These are phyloP conservation scores for Belonocnema kinseyi DNA, from an alignment of 1,140 invertebrate species.

Conservation along the genomic window DNA sequence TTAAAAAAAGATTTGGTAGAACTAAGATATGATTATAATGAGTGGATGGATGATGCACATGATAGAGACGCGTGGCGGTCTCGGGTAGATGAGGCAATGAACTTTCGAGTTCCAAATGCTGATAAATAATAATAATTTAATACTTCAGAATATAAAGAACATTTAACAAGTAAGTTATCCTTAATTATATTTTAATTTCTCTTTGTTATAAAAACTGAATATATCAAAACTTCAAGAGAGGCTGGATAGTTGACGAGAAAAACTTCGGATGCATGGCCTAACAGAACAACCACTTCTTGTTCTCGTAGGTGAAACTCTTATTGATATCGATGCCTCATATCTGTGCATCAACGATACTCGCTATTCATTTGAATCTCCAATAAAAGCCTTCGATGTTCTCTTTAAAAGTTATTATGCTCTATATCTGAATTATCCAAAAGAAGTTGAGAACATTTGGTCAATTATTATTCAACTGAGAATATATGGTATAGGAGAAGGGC, in stretches of 20 bases:
- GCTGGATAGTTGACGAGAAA: background rate
- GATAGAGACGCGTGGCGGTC: no score
- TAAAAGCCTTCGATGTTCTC: background rate
- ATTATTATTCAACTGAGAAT: constrained; percentile 1
- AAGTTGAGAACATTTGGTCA: background rate
- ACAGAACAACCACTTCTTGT: background rate
- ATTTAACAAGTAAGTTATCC: background rate
- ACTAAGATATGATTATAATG: no score
- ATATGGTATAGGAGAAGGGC: background rate
- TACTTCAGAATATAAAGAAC: background rate
- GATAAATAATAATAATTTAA: no score
- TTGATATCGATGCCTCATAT: background rate
- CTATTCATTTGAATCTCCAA: background rate
- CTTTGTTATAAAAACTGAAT: background rate
- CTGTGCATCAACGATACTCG: background rate
- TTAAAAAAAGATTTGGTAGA: no score
- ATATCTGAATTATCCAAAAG: background rate
- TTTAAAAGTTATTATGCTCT: constrained; percentile 7
- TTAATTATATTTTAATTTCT: background rate
- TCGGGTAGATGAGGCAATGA: no score
- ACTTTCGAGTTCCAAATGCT: no score
- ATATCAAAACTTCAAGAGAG: background rate
- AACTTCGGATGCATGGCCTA: background rate
- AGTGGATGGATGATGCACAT: no score
- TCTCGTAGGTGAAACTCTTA: background rate